These are phyloP conservation scores for Calvadosia cruxmelitensis DNA, from an alignment of 30 jellyfish, hydroid and myxozoan species.

Conservation along the genomic window DNA sequence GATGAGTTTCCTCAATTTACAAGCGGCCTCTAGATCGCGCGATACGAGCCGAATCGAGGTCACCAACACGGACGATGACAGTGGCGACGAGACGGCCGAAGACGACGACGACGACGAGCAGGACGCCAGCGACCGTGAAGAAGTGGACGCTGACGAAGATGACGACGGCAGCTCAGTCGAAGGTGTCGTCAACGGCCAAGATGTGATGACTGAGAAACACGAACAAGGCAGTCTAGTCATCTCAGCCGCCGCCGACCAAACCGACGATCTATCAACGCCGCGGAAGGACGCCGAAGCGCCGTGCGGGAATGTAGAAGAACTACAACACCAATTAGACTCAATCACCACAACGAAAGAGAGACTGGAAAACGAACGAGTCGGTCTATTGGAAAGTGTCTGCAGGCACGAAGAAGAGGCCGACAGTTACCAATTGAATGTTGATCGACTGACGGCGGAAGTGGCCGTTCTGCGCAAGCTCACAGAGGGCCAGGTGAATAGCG, in stretches of 20 bases:
- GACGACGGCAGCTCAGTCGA: constrained; percentile 12
- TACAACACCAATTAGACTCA: constrained; percentile 49
- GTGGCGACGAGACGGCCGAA: constrained; percentile 52
- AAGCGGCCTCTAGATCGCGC: constrained; percentile 91
- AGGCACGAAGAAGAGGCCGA: constrained; percentile 44
- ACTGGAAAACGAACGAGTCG: constrained; percentile 68
- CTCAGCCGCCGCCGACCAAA: background rate
- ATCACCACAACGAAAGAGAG: constrained; percentile 51
- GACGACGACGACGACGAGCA: constrained; percentile 61
- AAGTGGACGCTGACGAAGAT: background rate
- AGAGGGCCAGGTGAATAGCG: background rate
- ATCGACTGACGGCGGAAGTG: constrained; percentile 46
- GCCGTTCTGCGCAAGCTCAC: constrained; percentile 6
- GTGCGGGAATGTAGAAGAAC: constrained; percentile 28
- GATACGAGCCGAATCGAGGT: constrained; percentile 62
- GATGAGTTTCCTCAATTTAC: constrained; percentile 87
- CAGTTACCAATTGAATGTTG: constrained; percentile 7
- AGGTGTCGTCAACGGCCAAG: constrained; percentile 22
- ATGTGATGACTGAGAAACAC: constrained; percentile 53
- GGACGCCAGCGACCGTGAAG: constrained; percentile 22
- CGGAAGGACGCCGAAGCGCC: constrained; percentile 20
- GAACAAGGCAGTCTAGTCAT: constrained; percentile 18
- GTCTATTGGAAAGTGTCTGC: constrained; percentile 64
- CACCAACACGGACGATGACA: constrained; percentile 44
- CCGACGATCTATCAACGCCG: constrained; percentile 11